A percentile compares a stretch with the other conserved stretches of the same genome.
phyloP scores from a whole-genome alignment of 2,888 invertebrate genomes.

The Agriopis leucophaearia region DNA sequence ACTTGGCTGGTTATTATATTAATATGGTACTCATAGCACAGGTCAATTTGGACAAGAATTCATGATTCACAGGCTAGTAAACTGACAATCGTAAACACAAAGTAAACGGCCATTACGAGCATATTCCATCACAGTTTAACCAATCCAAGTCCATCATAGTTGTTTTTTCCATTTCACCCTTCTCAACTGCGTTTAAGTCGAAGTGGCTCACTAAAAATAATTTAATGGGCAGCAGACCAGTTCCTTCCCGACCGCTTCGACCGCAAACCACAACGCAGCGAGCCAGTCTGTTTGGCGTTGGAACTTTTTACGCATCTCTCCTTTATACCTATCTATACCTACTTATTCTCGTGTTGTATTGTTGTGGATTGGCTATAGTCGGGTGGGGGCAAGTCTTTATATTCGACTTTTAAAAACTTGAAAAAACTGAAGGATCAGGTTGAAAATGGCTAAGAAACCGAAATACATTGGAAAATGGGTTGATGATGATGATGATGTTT shows the following conservation, averaged over 20 bases:
- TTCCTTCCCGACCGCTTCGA: conserved; percentile 52
- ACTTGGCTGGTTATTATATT: too few relatives aligned
- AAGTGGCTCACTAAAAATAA: conserved; percentile 63
- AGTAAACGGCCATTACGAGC: neutral
- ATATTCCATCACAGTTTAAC: conserved; percentile 22
- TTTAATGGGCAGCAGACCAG: conserved; percentile 64
- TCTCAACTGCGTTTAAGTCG: conserved; percentile 34
- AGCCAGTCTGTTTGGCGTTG: conserved; percentile 50
- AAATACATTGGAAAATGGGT: too few relatives aligned
- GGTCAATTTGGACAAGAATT: neutral
- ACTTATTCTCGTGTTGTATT: too few relatives aligned
- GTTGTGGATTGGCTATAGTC: too few relatives aligned
- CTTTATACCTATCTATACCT: neutral
- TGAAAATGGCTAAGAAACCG: too few relatives aligned
- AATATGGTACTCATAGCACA: neutral
- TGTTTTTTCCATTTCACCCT: conserved; percentile 39
- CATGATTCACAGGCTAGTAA: neutral
- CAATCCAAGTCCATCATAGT: conserved; percentile 11
- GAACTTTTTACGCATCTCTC: conserved; percentile 42
- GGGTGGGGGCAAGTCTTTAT: too few relatives aligned
- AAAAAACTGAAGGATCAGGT: too few relatives aligned
- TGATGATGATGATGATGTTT: too few relatives aligned
- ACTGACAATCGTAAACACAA: neutral
- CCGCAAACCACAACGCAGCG: conserved; percentile 45
- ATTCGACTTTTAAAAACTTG: too few relatives aligned